Evolutionary conservation across 2,113 vertebrate species (phyloP), one percentile per base, ranked within the genome.

Genomic region (Microtus montanus): DNA sequence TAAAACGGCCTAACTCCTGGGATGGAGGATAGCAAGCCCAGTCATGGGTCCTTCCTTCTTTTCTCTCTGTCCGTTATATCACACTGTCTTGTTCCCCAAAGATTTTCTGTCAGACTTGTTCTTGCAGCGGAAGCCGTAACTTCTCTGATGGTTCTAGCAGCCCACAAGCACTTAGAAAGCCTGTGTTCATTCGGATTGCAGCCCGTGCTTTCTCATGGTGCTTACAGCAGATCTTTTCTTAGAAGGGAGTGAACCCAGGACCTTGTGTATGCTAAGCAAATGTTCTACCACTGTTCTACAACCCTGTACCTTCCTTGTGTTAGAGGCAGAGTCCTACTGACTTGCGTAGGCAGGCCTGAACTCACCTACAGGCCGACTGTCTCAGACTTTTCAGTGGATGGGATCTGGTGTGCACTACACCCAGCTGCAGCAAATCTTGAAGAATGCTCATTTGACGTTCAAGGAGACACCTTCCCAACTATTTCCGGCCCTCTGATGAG

Each of bases 41-140:
- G 30, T 84, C 54, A 0, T 0, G 0, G 13, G 12, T 20, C 41
- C 41, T n/a, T 44, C 28, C 20, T 61, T 5, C 28, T 1, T 2
- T 77, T 71, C 20, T 6, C 3, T 24, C 20, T 87, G 14, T 54
- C 82, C 28, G 17, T 77, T 58, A 12, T 30, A 64, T 71, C 58
- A n/a, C n/a, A 71, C 64, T 10, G 0, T 82, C 73, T 58, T 58
- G 28, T 87, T 28, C 44, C 44, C 75, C 8, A 6, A 33, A 58
- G 49, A 85, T 49, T 68, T 58, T 54, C n/a, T 63, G 49, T 75
- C 89, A 14, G 3, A 35, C 68, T 74, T 87, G 30, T 68, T 58
- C 92, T 83, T 63, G 28, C 79, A 70, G 26, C 87, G 7, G 54
- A 66, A 19, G 44, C 35, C 35, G 33, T 22, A n/a, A 47, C 13